Percentiles rank a stretch among this genome's conserved stretches.
Conservation (phyloP, 2,113 vertebrate species). For the Corythornis vintsioides region DNA sequence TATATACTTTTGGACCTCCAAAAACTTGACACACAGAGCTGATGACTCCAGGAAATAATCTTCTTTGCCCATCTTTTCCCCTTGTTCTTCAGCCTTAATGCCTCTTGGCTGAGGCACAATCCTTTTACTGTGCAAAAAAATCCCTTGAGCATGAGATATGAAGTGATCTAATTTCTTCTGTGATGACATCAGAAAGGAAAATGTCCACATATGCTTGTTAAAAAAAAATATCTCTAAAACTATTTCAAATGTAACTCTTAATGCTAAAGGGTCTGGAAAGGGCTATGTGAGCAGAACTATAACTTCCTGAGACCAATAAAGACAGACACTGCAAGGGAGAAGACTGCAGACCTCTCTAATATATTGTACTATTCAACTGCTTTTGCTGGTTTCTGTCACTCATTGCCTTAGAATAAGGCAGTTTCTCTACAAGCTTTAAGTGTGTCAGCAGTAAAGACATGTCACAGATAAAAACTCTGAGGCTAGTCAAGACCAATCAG, state of each 20-base stretch:
- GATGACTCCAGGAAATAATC: not conserved
- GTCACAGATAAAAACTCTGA: not conserved
- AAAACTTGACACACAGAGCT: not conserved
- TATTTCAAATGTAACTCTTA: not conserved
- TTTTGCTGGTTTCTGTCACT: not conserved
- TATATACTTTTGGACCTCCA: not conserved
- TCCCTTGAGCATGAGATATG: not conserved
- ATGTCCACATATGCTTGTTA: not conserved
- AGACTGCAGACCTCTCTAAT: not conserved
- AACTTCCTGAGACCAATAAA: not conserved
- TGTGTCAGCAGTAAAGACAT: not conserved
- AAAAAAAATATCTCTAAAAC: not conserved
- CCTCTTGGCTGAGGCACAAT: not conserved
- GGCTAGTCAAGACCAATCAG: conserved; percentile 9
- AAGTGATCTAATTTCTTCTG: not conserved
- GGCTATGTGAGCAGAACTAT: not conserved
- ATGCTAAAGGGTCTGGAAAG: not conserved
- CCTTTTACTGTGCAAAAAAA: not conserved
- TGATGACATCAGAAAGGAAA: not conserved
- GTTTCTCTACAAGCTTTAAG: not conserved
- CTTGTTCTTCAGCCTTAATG: not conserved
- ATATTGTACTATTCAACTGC: not conserved
- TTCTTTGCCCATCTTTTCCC: not conserved
- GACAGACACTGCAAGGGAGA: not conserved
- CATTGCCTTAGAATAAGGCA: not conserved